Evolutionary conservation across 2,888 invertebrate species (phyloP).

Genomic region (Oasisia sp.): DNA sequence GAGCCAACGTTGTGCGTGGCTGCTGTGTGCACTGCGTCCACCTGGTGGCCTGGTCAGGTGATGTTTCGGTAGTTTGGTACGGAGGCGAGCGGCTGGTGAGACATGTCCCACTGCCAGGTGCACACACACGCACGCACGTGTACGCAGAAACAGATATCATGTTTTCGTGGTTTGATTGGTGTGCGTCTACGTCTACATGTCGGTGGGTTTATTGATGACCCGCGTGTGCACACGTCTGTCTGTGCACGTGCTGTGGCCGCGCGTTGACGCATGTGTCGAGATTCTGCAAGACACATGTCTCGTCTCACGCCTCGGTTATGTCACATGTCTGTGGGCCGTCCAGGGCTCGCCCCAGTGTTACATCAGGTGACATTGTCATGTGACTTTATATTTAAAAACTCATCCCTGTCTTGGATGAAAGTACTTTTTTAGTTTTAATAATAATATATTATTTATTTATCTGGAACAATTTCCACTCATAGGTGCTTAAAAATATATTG

Average conservation of each 20-base stretch:
- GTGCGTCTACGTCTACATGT: background rate
- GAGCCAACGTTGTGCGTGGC: background rate
- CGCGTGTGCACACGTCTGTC: background rate
- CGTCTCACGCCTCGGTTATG: background rate
- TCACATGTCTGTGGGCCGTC: background rate
- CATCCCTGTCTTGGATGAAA: too few relatives aligned
- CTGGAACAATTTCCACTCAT: too few relatives aligned
- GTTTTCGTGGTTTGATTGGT: background rate
- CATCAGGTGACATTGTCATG: background rate
- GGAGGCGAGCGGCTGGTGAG: background rate
- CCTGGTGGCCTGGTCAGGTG: background rate
- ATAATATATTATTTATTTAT: too few relatives aligned
- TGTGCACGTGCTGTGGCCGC: background rate
- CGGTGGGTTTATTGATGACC: background rate
- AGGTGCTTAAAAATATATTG: too few relatives aligned
- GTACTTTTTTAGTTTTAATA: too few relatives aligned
- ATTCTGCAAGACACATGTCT: background rate
- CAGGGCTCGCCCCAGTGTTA: background rate
- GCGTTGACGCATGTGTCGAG: background rate
- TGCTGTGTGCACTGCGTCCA: background rate
- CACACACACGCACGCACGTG: background rate
- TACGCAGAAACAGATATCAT: slow-evolving; percentile 6
- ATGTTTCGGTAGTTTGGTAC: background rate
- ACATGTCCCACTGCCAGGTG: background rate
- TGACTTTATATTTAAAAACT: background rate